Percentiles rank a stretch among this genome's conserved stretches.
These are phyloP conservation scores for Gadus chalcogrammus DNA, from an alignment of 2,113 vertebrate genomes.

Conservation along the genomic window DNA sequence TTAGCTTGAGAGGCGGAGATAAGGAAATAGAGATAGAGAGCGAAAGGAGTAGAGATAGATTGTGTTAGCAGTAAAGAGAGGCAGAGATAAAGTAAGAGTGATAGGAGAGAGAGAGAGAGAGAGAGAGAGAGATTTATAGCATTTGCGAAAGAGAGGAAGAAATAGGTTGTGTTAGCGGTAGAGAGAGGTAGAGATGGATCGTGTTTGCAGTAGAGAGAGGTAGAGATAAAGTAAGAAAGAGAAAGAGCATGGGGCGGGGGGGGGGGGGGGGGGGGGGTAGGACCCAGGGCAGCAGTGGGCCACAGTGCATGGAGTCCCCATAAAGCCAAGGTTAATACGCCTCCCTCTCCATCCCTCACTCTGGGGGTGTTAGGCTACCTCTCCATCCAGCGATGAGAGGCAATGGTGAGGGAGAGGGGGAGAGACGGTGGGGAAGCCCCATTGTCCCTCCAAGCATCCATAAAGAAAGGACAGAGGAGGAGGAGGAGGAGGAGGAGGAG, in stretches of 20 bases:
- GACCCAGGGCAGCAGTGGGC: slow-evolving; percentile 48
- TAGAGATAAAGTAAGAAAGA: too few relatives aligned
- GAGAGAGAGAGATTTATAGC: too few relatives aligned
- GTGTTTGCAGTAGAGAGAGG: too few relatives aligned
- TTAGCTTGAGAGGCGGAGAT: too few relatives aligned
- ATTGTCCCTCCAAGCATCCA: slow-evolving; percentile 77
- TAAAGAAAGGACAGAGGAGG: slow-evolving; percentile 70
- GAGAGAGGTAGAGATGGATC: too few relatives aligned
- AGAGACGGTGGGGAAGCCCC: slow-evolving; percentile 45
- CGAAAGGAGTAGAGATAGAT: too few relatives aligned
- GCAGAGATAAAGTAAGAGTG: too few relatives aligned
- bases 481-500: slow-evolving; percentile 61
- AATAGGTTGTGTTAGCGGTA: too few relatives aligned
- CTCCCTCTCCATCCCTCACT: slow-evolving; percentile 65
- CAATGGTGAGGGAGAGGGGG: slow-evolving; percentile 32
- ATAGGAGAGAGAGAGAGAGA: too few relatives aligned
- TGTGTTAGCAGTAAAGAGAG: too few relatives aligned
- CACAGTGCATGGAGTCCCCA: slow-evolving; percentile 61
- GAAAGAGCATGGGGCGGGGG: slow-evolving; percentile 10
- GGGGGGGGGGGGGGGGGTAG: slow-evolving; percentile 29
- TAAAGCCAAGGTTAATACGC: slow-evolving; percentile 78
- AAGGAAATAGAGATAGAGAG: too few relatives aligned
- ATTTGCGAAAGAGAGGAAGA: too few relatives aligned
- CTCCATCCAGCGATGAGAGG: slow-evolving; percentile 39
- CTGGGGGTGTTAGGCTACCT: slow-evolving; percentile 31